These are phyloP conservation scores for Drosophila kanapiae DNA, from an alignment of 1,140 invertebrate genomes.

Conservation along the genomic window DNA sequence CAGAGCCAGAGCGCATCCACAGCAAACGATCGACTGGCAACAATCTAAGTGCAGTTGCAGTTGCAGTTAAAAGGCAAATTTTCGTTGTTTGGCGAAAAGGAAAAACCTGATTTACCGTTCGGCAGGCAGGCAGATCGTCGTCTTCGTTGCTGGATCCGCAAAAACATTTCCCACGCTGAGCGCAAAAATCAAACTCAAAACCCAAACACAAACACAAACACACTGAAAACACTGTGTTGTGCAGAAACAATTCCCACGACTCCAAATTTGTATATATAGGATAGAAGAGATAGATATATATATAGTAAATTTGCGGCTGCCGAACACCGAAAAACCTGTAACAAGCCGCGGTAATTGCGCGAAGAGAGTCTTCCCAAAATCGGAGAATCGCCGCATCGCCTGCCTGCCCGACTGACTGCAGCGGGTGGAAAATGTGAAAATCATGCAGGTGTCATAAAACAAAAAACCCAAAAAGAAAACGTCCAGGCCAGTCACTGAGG, in stretches of 20 bases:
- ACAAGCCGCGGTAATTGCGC: conserved; percentile 78
- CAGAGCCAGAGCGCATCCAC: conserved; percentile 15
- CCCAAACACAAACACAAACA: conserved; percentile 49
- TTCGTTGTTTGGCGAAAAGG: conserved; percentile 58
- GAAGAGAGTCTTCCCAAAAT: conserved; percentile 52
- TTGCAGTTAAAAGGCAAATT: conserved; percentile 47
- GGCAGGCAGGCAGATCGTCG: conserved; percentile 28
- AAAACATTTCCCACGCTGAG: conserved; percentile 79
- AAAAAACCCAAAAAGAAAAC: conserved; percentile 20
- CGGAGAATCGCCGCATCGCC: conserved; percentile 32
- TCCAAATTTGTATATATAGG: conserved; percentile 83
- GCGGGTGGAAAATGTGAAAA: conserved; percentile 80
- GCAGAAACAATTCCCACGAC: conserved; percentile 76
- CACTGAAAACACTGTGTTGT: background rate
- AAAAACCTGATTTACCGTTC: conserved; percentile 81
- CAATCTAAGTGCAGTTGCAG: conserved; percentile 42
- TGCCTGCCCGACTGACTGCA: background rate
- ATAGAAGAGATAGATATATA: conserved; percentile 45
- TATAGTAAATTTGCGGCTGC: conserved; percentile 58
- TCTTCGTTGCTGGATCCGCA: conserved; percentile 46
- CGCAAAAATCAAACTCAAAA: conserved; percentile 55
- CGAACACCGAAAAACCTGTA: conserved; percentile 68
- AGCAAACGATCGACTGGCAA: conserved; percentile 56
- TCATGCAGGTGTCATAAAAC: conserved; percentile 81
- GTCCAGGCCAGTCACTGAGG: conserved; percentile 1